Evolutionary conservation across 1,140 invertebrate species (phyloP), one percentile per base, ranked within the genome.

Genomic region (Drosophila arizonae): DNA sequence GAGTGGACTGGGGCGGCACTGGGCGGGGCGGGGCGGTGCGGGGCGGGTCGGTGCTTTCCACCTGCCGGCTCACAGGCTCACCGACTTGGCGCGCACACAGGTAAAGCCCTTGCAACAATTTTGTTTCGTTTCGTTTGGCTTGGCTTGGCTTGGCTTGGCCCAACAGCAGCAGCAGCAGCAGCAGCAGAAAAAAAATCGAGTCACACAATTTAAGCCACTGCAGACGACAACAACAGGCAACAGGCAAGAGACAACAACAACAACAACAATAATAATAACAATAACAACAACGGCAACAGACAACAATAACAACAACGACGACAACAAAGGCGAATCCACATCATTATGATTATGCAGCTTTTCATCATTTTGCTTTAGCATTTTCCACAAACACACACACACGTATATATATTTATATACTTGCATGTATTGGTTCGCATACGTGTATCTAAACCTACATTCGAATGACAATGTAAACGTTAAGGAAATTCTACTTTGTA

Each of bases 401-500:
- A 24, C 21, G 3, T 3, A 36, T 48, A 15, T 51, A 39, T 51
- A 6, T 28, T 3, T 17, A 6, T 48, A 36, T 48, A 45, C 39
- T 30, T 46, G 28, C 41, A 56, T 60, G 43, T 36, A 21, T 30
- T 61, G 58, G 26, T 33, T 21, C 28, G 26, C 28, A 61, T 48
- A 46, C n/a, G 41, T 58, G n/a, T 61, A 36, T 17, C 41, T 58
- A 30, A 46, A 21, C 30, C 57, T 41, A 56, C 26, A 66, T 54
- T 50, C 41, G 43, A 30, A 52, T 43, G 62, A 57, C 61, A 71
- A 65, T 28, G 58, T 70, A 21, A 51, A 61, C 52, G 43, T 58
- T 71, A 77, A 66, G 75, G 58, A 65, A 82, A 82, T 64, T 84
- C 51, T 72, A 79, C 79, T 79, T 72, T 79, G 80, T 76, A 79